A percentile compares a stretch with the other conserved stretches of the same genome.
phyloP scores from a whole-genome alignment of 2,888 invertebrate species.

The Epicampocera succincta region DNA sequence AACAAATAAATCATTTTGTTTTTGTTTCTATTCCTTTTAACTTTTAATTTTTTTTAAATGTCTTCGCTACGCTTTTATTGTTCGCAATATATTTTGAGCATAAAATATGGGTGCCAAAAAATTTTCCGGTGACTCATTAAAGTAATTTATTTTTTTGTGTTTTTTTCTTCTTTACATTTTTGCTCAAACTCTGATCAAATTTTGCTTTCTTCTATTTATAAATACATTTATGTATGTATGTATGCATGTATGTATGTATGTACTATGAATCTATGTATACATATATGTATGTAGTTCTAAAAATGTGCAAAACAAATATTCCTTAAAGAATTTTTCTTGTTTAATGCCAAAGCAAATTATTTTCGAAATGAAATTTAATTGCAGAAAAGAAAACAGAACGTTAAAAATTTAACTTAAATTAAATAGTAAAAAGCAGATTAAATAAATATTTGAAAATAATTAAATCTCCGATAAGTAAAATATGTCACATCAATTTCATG shows the following conservation, averaged over 20 bases:
- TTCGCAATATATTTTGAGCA: constrained; percentile 48
- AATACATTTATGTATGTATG: too few relatives aligned
- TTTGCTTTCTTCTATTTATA: neutral
- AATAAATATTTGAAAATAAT: constrained; percentile 26
- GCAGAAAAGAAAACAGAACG: constrained; percentile 3
- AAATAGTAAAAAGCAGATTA: neutral
- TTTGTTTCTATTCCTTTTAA: too few relatives aligned
- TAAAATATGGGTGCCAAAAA: constrained; percentile 66
- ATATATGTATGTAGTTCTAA: too few relatives aligned
- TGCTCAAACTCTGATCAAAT: neutral
- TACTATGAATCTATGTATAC: too few relatives aligned
- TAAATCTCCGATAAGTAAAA: neutral
- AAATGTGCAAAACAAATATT: neutral
- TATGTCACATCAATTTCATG: constrained; percentile 29
- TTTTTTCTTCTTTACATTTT: constrained; percentile 12
- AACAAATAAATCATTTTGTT: too few relatives aligned
- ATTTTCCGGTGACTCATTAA: constrained; percentile 63
- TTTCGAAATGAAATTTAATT: constrained; percentile 20
- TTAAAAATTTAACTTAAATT: neutral
- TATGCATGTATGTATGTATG: too few relatives aligned
- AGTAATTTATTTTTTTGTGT: constrained; percentile 48
- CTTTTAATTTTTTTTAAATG: neutral
- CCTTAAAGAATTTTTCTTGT: constrained; percentile 14
- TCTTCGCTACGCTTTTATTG: constrained; percentile 27
- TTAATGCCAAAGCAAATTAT: constrained; percentile 43